Evolutionary conservation across 2,888 invertebrate species (phyloP).

Genomic region (Cetonia aurata): DNA sequence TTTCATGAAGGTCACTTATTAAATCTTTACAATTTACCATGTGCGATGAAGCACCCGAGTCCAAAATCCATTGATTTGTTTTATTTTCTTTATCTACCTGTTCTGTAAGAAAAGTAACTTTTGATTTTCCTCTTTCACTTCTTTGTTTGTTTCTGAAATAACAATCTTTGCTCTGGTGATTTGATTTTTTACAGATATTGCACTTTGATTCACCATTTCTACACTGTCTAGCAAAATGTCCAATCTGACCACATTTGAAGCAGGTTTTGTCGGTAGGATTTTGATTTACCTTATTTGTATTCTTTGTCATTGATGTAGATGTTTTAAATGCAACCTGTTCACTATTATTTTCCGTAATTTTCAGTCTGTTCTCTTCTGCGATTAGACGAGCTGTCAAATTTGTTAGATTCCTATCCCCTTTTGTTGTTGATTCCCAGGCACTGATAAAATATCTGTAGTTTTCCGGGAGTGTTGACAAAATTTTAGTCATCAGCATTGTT

Average conservation of each 20-base stretch:
- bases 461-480: too few species aligned
- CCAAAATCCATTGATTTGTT: slow-evolving; percentile 15
- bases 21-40: slow-evolving; percentile 22
- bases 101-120: background rate
- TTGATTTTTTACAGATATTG: slow-evolving; percentile 23
- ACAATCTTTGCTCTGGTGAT: slow-evolving; percentile 16
- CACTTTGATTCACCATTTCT: background rate
- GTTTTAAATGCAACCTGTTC: background rate
- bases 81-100: too few species aligned
- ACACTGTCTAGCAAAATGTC: slow-evolving; percentile 27
- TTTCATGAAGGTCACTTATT: background rate
- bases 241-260: slow-evolving; percentile 17
- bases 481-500: too few species aligned
- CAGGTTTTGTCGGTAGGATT: background rate
- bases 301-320: too few species aligned
- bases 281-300: too few species aligned
- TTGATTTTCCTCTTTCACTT: background rate
- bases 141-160: slow-evolving; percentile 20
- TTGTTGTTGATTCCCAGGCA: too few species aligned
- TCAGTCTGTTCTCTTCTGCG: slow-evolving; percentile 21
- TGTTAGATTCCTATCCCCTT: background rate
- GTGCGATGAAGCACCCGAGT: slow-evolving; percentile 21
- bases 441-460: too few species aligned
- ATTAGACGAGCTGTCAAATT: slow-evolving; percentile 4
- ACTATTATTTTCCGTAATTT: background rate